Evolutionary conservation across 2,113 vertebrate species (phyloP).

Genomic region (Tor tambroides): DNA sequence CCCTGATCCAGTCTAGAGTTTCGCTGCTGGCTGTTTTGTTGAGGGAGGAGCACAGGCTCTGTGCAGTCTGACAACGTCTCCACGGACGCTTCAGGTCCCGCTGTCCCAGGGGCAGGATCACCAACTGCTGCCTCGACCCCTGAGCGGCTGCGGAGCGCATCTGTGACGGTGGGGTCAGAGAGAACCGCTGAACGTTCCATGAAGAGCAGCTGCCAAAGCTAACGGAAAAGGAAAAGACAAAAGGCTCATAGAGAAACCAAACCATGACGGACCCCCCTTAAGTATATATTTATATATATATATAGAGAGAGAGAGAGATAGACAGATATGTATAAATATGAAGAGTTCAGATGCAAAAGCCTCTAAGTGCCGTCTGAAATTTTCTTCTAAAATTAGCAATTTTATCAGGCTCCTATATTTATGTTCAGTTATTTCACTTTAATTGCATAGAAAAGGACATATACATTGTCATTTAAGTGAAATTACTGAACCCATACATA

Average conservation of each 20-base stretch:
- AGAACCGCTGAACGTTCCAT: slow-evolving; percentile 75
- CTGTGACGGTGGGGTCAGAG: slow-evolving; percentile 77
- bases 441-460: too few relatives aligned
- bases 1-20: slow-evolving; percentile 80
- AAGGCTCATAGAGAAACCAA: background rate
- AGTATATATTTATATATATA: too few relatives aligned
- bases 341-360: too few relatives aligned
- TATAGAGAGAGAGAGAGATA: too few relatives aligned
- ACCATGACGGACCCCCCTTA: background rate
- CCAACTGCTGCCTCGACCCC: slow-evolving; percentile 23
- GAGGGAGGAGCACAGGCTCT: slow-evolving; percentile 76
- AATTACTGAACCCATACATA: too few relatives aligned
- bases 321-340: too few relatives aligned
- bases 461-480: too few relatives aligned
- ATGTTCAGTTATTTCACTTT: too few relatives aligned
- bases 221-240: slow-evolving; percentile 55
- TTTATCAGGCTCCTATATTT: too few relatives aligned
- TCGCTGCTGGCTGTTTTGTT: slow-evolving; percentile 72
- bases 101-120: slow-evolving; percentile 1
- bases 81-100: background rate
- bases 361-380: too few relatives aligned
- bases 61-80: background rate
- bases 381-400: too few relatives aligned
- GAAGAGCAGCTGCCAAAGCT: slow-evolving; percentile 88
- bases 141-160: slow-evolving; percentile 1